A percentile compares a stretch with the other conserved stretches of the same genome.
phyloP scores from a whole-genome alignment of 2,888 invertebrate species.

The Lithophane socia region DNA sequence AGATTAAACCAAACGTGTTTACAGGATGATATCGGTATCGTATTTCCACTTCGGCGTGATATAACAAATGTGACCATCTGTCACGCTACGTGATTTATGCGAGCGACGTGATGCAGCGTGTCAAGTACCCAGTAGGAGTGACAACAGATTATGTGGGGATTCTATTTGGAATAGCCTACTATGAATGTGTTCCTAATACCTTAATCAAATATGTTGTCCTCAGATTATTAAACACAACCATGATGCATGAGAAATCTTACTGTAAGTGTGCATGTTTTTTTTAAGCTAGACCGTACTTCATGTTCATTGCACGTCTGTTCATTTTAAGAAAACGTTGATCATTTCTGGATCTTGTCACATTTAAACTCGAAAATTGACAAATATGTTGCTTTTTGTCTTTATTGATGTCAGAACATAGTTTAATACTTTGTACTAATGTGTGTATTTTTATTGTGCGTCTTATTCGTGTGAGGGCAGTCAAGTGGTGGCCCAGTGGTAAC shows the following conservation, averaged over 20 bases:
- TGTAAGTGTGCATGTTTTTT: background rate
- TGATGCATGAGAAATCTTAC: background rate
- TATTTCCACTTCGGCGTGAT: constrained; percentile 27
- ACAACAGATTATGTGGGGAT: constrained; percentile 37
- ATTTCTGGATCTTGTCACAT: background rate
- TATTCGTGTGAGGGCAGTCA: background rate
- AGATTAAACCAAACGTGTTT: constrained; percentile 42
- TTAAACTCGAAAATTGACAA: background rate
- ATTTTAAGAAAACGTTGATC: background rate
- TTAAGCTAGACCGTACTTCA: no score
- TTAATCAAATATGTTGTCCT: background rate
- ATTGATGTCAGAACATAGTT: background rate
- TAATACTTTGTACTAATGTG: background rate
- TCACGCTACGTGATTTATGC: constrained; percentile 39
- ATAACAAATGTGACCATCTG: constrained; percentile 52
- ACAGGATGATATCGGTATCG: constrained; percentile 31
- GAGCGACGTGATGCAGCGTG: constrained; percentile 41
- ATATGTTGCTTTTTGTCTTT: background rate
- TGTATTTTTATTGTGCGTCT: background rate
- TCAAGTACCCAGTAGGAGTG: constrained; percentile 43
- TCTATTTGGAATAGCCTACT: constrained; percentile 21
- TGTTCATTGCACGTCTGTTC: no score
- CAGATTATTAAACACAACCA: background rate
- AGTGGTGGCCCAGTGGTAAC: no score
- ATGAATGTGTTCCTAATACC: constrained; percentile 4